Evolutionary conservation across 2,888 invertebrate species (phyloP).

Genomic region (Chymomyza amoena): DNA sequence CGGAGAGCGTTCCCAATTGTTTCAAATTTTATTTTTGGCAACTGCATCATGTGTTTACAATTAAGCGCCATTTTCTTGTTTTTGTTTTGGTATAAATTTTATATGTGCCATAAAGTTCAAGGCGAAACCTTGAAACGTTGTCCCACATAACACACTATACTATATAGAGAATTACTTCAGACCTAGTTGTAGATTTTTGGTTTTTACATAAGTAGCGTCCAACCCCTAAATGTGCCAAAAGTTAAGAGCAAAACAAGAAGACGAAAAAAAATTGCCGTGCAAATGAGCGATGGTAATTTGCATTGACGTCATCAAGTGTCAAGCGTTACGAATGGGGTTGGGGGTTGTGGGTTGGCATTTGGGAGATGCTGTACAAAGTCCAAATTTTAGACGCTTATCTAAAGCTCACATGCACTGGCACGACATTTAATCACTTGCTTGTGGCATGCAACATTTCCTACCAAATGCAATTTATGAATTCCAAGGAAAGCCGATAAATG

Average conservation of each 20-base stretch:
- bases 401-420: not conserved
- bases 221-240: conserved; percentile 16
- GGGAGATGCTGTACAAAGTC: not conserved
- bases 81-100: conserved; percentile 19
- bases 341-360: not conserved
- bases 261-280: not conserved
- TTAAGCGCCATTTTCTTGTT: conserved; percentile 21
- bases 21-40: not conserved
- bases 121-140: not conserved
- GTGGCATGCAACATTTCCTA: not conserved
- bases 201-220: not conserved
- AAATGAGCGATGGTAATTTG: conserved; percentile 14
- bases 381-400: not conserved
- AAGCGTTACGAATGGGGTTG: too few relatives aligned
- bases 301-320: conserved; percentile 44
- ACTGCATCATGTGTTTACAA: not conserved
- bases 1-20: too few relatives aligned
- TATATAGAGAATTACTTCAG: not conserved
- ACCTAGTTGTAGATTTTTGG: not conserved
- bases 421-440: not conserved
- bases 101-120: not conserved
- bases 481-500: not conserved
- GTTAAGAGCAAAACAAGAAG: conserved; percentile 32
- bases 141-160: not conserved
- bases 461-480: not conserved